phyloP scores from a whole-genome alignment of 2,797 vertebrate species.

The Enteromius afrohamiltoni region DNA sequence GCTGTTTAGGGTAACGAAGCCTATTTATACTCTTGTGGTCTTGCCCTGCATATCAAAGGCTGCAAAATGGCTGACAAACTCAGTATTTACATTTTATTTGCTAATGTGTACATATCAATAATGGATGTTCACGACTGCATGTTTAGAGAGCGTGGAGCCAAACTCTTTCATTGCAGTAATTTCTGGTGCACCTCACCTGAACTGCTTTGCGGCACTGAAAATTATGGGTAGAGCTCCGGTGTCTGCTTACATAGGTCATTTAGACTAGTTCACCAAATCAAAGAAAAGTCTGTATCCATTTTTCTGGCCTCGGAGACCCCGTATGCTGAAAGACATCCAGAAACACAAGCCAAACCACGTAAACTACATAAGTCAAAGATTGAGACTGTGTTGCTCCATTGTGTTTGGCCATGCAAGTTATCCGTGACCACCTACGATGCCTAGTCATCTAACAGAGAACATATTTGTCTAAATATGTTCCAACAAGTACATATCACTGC shows the following conservation, averaged over 20 bases:
- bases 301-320: background rate
- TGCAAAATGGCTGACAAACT: conserved; percentile 20
- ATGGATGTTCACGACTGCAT: conserved; percentile 15
- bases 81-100: conserved; percentile 48
- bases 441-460: background rate
- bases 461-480: background rate
- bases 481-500: too few species aligned
- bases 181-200: conserved; percentile 35
- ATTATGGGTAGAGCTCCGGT: conserved; percentile 16
- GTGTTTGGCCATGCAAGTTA: background rate
- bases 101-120: conserved; percentile 38
- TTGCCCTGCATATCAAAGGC: conserved; percentile 38
- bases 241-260: conserved; percentile 32
- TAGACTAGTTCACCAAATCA: conserved; percentile 32
- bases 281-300: conserved; percentile 32
- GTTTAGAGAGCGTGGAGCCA: conserved; percentile 35
- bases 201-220: background rate
- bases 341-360: conserved; percentile 24
- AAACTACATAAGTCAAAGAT: conserved; percentile 20
- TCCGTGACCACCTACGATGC: conserved; percentile 12
- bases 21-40: conserved; percentile 40
- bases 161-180: conserved; percentile 37
- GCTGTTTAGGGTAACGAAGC: conserved; percentile 31
- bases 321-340: conserved; percentile 7
- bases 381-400: background rate